Evolutionary conservation across 2,888 invertebrate genomes (phyloP).

Genomic region (Gasteruption jaculator): DNA sequence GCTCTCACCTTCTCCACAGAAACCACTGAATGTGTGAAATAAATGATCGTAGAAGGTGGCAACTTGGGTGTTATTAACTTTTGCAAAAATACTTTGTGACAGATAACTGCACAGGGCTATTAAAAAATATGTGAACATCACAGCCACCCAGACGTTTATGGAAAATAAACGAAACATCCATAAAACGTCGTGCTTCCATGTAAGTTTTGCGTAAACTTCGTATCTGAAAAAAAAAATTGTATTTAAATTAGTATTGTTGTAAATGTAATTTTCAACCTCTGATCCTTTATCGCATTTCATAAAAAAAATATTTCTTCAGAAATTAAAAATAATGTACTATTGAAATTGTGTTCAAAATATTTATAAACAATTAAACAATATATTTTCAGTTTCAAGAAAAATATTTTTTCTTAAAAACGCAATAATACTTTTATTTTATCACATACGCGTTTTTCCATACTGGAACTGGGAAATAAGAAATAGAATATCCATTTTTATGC

Average conservation of each 20-base stretch:
- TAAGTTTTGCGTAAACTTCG: slow-evolving; percentile 14
- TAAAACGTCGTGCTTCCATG: slow-evolving; percentile 8
- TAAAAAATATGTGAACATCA: slow-evolving; percentile 17
- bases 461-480: slow-evolving; percentile 17
- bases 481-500: not conserved
- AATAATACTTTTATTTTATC: too few relatives aligned
- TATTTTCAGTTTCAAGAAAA: too few relatives aligned
- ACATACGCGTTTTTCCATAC: slow-evolving; percentile 24
- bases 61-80: not conserved
- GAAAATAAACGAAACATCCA: slow-evolving; percentile 33
- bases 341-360: too few relatives aligned
- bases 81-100: slow-evolving; percentile 10
- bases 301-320: too few relatives aligned
- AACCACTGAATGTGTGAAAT: slow-evolving; percentile 27
- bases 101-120: slow-evolving; percentile 21
- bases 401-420: too few relatives aligned
- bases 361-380: too few relatives aligned
- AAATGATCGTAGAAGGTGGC: slow-evolving; percentile 21
- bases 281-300: not conserved
- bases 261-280: not conserved
- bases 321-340: too few relatives aligned
- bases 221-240: slow-evolving; percentile 13
- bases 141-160: slow-evolving; percentile 21
- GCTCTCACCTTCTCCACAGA: slow-evolving; percentile 30
- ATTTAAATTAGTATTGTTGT: slow-evolving; percentile 5